phyloP scores from a whole-genome alignment of 2,888 invertebrate genomes.

The Patella caerulea region DNA sequence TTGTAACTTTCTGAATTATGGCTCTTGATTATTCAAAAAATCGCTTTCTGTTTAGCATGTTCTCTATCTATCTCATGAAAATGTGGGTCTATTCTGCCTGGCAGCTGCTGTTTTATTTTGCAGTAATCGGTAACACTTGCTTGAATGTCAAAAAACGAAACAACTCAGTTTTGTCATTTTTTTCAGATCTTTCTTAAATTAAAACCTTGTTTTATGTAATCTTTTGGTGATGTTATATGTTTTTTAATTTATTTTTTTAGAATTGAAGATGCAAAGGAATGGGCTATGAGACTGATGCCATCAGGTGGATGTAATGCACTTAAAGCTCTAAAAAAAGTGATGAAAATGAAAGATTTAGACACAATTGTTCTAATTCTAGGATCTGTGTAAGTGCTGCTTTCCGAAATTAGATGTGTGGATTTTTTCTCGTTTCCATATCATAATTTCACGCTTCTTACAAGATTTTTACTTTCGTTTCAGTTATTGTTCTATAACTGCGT shows the following conservation, averaged over 20 bases:
- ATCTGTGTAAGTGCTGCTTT: conserved; percentile 63
- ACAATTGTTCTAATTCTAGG: conserved; percentile 65
- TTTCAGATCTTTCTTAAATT: no score
- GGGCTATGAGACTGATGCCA: conserved; percentile 61
- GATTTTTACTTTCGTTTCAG: no score
- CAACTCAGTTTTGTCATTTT: not conserved
- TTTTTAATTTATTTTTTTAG: conserved; percentile 44
- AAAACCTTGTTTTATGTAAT: no score
- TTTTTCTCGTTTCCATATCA: no score
- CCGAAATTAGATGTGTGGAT: no score
- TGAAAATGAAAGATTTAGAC: conserved; percentile 63
- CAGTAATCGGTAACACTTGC: not conserved
- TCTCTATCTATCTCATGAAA: no score
- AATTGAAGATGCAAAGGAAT: conserved; percentile 67
- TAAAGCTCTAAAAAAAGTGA: conserved; percentile 68
- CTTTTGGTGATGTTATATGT: not conserved
- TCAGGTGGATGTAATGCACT: conserved; percentile 70
- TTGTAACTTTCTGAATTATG: no score
- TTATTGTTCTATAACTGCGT: no score
- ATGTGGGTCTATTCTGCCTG: no score
- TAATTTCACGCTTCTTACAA: no score
- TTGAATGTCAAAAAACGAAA: not conserved
- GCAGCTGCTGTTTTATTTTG: not conserved
- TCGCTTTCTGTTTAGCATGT: no score
- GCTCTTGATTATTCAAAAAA: no score